Conservation (phyloP, 2,797 vertebrate genomes). For the Lepus oiostolus region DNA sequence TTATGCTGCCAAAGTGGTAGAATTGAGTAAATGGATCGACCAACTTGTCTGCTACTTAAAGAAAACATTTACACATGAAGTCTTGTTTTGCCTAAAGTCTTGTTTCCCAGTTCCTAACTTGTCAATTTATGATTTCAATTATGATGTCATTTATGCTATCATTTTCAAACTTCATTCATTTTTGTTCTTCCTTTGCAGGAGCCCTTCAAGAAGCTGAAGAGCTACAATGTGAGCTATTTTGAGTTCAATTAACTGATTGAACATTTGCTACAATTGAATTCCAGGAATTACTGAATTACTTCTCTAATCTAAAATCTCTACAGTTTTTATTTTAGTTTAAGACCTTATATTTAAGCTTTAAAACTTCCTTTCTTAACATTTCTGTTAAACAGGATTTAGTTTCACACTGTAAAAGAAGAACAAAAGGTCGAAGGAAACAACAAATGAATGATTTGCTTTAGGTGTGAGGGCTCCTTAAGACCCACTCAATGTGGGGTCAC, state of each 20-base stretch:
- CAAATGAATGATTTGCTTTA: neutral
- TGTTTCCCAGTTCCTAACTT: neutral
- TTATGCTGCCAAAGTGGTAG: neutral
- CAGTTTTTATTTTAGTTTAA: neutral
- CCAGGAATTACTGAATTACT: neutral
- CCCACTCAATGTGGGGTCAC: neutral
- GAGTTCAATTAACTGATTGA: neutral
- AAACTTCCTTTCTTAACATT: neutral
- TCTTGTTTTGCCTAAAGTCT: neutral
- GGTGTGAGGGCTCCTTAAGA: neutral
- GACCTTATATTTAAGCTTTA: neutral
- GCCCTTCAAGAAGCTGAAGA: accelerated
- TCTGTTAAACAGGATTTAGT: neutral
- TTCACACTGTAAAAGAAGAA: neutral
- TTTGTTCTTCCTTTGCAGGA: slow-evolving; percentile 10
- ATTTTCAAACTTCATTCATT: neutral
- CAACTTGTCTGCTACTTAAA: neutral
- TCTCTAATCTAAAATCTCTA: neutral
- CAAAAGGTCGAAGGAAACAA: neutral
- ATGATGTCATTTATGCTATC: neutral
- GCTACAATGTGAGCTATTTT: neutral
- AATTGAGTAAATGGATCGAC: neutral
- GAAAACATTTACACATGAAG: neutral
- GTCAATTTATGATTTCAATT: neutral
- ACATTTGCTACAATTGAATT: neutral